Percentiles rank a stretch among this genome's conserved stretches.
Conservation (phyloP, 2,797 vertebrate genomes). For the Paguma larvata region DNA sequence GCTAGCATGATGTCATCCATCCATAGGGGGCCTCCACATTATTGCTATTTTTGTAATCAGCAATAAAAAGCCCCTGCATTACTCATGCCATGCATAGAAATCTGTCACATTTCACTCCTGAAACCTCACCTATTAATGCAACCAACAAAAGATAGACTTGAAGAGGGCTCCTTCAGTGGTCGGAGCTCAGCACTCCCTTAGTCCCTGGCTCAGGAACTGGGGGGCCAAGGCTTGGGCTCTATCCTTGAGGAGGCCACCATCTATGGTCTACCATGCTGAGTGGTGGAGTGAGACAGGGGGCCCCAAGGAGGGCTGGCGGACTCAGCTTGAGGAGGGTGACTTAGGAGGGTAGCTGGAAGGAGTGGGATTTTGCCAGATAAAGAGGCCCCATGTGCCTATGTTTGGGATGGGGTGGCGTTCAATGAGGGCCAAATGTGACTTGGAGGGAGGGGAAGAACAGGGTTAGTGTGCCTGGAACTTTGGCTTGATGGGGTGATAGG, state of each 20-base stretch:
- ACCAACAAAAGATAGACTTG: constrained; percentile 20
- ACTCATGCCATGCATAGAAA: constrained; percentile 25
- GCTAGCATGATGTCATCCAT: constrained; percentile 55
- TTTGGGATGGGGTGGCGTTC: background rate
- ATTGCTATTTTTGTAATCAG: constrained; percentile 68
- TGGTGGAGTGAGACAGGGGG: background rate
- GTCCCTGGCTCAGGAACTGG: background rate
- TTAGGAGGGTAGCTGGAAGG: background rate
- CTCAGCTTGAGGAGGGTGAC: background rate
- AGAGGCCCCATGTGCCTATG: background rate
- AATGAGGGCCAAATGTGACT: background rate
- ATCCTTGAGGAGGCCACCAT: background rate
- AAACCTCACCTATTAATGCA: constrained; percentile 40
- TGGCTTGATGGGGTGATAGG: background rate
- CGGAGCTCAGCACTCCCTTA: background rate
- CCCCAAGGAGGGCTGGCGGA: background rate
- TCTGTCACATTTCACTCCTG: constrained; percentile 54
- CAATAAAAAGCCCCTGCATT: constrained; percentile 54
- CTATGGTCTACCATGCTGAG: background rate
- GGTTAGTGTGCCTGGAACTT: background rate
- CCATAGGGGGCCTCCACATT: constrained; percentile 38
- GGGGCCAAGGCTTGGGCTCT: background rate
- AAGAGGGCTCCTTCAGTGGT: background rate
- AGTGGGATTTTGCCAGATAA: background rate
- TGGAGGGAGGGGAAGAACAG: background rate